Base-by-base conservation (phyloP, 1,140 invertebrate genomes). In the Scaptomyza montana region DNA sequence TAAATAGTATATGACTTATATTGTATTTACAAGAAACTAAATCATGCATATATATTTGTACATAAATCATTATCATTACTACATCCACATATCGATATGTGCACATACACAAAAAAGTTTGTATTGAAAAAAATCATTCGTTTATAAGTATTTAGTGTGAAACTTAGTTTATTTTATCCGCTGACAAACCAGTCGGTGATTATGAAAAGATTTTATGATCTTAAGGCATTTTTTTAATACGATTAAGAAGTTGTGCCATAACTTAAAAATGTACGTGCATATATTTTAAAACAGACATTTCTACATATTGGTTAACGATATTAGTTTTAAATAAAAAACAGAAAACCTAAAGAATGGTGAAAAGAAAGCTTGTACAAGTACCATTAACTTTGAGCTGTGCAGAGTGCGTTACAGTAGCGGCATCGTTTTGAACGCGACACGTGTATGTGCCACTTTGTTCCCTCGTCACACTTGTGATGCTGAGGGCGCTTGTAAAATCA, bases 381-480 rank as follows among this genome's bases (percentile, higher is more conserved):
- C 94, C 94, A 93, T 94, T 94, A 89, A 95, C 94, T 92, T 93
- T 92, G 78, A 95, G 93, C 90, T 93, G 92, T 92, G 94, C 94
- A 91, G 93, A 93, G 92, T 94, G 93, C 91, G 93, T 92, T 90
- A 94, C 93, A 78, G 92, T 93, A 67, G 94, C 94, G 74, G 93
- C 94, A 89, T 93, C 91, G 89, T 95, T 95, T 91, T 93, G 90
- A 71, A 94, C 94, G 71, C 93, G 93, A 92, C 95, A 96, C 65
- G 95, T 95, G 92, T 96, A 96, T 81, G 94, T 95, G 78, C 95
- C 95, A 84, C 94, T 94, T 92, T 95, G 95, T 76, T 92, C 92
- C 68, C 94, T 93, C 78, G 93, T 93, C 68, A 95, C 94, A 87
- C 93, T 93, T 92, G 92, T 93, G 91, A 95, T 94, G 91, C 93